Conservation (phyloP, 2,797 vertebrate genomes). For the Sebastes kiyomatsui region DNA sequence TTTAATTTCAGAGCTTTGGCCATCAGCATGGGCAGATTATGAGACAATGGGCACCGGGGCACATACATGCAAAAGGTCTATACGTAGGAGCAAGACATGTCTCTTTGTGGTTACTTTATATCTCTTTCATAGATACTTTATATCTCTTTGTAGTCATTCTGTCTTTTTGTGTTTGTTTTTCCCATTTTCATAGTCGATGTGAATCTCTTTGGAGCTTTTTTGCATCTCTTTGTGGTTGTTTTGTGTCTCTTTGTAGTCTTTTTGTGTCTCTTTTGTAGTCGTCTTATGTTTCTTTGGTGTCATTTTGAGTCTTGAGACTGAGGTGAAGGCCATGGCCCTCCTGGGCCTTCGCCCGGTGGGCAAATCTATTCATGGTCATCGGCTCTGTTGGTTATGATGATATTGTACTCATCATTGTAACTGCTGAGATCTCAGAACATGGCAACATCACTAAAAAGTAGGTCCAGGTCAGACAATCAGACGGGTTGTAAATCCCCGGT, state of each 20-base stretch:
- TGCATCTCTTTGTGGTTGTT: background rate
- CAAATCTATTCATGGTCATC: no score
- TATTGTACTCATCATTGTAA: background rate
- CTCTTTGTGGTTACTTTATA: background rate
- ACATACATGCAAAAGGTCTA: background rate
- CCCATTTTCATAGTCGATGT: background rate
- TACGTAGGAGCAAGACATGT: background rate
- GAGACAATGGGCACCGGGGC: background rate
- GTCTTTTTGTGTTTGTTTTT: background rate
- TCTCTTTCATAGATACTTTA: background rate
- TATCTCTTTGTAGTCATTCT: background rate
- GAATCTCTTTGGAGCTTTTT: background rate
- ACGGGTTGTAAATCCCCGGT: background rate
- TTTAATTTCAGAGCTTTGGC: background rate
- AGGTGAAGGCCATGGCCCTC: no score
- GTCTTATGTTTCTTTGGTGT: background rate
- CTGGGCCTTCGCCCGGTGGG: no score
- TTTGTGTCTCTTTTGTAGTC: background rate
- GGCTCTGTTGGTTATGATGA: background rate
- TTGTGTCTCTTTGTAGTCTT: background rate
- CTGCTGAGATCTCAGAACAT: background rate
- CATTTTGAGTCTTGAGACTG: background rate
- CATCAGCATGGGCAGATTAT: background rate
- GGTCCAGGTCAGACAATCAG: background rate
- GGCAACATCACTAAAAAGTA: background rate